phyloP scores from a whole-genome alignment of 2,888 invertebrate species.

The Nomada hirtipes region DNA sequence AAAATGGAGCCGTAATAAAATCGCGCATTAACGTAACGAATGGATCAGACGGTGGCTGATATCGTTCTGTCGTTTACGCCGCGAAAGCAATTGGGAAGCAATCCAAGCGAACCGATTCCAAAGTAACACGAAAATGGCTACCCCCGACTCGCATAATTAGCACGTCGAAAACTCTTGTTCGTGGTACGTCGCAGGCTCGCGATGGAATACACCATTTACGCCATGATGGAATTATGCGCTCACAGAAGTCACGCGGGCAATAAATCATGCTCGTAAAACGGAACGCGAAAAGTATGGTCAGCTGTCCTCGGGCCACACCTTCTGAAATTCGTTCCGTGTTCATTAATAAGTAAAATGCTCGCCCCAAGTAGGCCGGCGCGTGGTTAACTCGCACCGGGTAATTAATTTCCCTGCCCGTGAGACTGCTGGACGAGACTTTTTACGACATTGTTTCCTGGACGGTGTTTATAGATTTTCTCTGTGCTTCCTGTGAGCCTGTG shows the following conservation, averaged over 20 bases:
- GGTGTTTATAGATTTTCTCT: not conserved
- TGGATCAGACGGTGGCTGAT: slow-evolving; percentile 60
- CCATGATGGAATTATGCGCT: slow-evolving; percentile 60
- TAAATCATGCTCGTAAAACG: slow-evolving; percentile 79
- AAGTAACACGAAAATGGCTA: slow-evolving; percentile 62
- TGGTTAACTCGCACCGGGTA: slow-evolving; percentile 22
- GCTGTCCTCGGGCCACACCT: slow-evolving; percentile 66
- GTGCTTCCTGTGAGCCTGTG: not conserved
- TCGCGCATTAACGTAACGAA: slow-evolving; percentile 81
- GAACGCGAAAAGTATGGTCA: slow-evolving; percentile 72
- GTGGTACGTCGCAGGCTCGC: slow-evolving; percentile 23
- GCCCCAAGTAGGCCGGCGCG: slow-evolving; percentile 26
- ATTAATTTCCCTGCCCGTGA: slow-evolving; percentile 44
- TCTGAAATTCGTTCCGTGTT: slow-evolving; percentile 56
- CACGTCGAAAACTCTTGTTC: slow-evolving; percentile 62
- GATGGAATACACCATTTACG: slow-evolving; percentile 58
- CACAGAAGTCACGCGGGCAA: slow-evolving; percentile 59
- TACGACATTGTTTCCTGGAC: not conserved
- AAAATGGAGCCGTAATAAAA: slow-evolving; percentile 82
- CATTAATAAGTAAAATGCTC: slow-evolving; percentile 64
- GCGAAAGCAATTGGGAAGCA: slow-evolving; percentile 81
- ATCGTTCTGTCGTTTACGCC: slow-evolving; percentile 73
- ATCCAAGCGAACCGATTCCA: slow-evolving; percentile 78
- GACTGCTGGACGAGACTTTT: not conserved
- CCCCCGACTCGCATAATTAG: slow-evolving; percentile 70